phyloP scores from a whole-genome alignment of 2,113 vertebrate genomes.

The Silurus glanis region DNA sequence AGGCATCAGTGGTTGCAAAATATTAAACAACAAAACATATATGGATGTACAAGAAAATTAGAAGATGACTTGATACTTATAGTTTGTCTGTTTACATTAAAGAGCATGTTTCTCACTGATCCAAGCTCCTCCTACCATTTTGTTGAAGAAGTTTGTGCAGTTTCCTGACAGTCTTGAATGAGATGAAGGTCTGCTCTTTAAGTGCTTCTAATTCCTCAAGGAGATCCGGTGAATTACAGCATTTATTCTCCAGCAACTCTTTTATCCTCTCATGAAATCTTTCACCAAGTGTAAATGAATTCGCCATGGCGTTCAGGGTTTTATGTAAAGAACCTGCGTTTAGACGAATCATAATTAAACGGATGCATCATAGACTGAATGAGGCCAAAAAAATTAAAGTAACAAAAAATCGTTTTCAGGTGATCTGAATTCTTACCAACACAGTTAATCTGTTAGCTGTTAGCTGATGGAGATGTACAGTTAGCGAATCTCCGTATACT shows the following conservation, averaged over 20 bases:
- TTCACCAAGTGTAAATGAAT: conserved; percentile 68
- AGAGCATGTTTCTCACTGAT: not conserved
- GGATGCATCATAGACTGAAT: not conserved
- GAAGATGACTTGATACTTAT: not conserved
- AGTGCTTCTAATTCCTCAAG: conserved; percentile 62
- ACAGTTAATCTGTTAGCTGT: not conserved
- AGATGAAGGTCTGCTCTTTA: conserved; percentile 53
- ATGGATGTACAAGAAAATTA: not conserved
- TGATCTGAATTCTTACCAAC: not conserved
- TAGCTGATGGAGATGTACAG: not conserved
- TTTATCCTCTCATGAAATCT: conserved; percentile 59
- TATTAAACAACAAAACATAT: not conserved
- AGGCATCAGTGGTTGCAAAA: not conserved
- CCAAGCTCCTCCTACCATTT: conserved; percentile 61
- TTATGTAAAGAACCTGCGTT: not conserved
- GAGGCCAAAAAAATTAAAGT: not conserved
- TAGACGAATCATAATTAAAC: not conserved
- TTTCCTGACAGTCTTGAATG: conserved; percentile 71
- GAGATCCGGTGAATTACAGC: conserved; percentile 55
- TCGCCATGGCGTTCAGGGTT: conserved; percentile 63
- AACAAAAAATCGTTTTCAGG: too few species aligned
- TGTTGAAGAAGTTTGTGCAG: conserved; percentile 70
- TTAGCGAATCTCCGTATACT: not conserved
- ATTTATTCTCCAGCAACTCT: conserved; percentile 54
- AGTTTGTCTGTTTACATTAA: not conserved